These are phyloP conservation scores for Tetrao urogallus DNA, from an alignment of 2,113 vertebrate genomes.

Conservation along the genomic window DNA sequence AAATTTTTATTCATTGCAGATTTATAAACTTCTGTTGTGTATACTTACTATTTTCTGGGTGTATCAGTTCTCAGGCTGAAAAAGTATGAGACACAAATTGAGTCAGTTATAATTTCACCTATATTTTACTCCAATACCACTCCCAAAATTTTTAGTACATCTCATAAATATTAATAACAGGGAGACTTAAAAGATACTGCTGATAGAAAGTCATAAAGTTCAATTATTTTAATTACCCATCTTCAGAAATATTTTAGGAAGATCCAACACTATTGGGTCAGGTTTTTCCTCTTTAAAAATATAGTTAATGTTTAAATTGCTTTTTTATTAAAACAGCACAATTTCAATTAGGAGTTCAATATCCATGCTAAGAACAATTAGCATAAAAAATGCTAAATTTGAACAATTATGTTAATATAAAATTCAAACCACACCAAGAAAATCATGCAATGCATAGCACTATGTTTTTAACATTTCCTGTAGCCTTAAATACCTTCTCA, in stretches of 20 bases:
- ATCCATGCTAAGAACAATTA: constrained; percentile 1
- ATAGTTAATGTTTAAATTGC: background rate
- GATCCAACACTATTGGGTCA: background rate
- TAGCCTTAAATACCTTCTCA: background rate
- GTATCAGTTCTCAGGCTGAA: background rate
- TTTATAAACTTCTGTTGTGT: background rate
- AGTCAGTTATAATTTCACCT: background rate
- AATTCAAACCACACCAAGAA: constrained; percentile 5
- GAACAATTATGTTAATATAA: background rate
- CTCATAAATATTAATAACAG: background rate
- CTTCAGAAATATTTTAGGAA: background rate
- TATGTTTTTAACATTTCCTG: constrained; percentile 6
- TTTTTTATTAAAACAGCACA: background rate
- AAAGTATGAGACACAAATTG: background rate
- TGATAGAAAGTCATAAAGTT: background rate
- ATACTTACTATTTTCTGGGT: background rate
- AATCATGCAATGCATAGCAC: background rate
- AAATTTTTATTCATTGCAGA: background rate
- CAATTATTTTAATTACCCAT: background rate
- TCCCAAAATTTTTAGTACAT: background rate
- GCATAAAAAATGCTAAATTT: background rate
- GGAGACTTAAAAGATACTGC: background rate
- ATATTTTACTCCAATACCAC: background rate
- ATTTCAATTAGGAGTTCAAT: background rate
- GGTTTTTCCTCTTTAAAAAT: background rate